phyloP scores from a whole-genome alignment of 2,797 vertebrate species.

The Cirrhinus molitorella region DNA sequence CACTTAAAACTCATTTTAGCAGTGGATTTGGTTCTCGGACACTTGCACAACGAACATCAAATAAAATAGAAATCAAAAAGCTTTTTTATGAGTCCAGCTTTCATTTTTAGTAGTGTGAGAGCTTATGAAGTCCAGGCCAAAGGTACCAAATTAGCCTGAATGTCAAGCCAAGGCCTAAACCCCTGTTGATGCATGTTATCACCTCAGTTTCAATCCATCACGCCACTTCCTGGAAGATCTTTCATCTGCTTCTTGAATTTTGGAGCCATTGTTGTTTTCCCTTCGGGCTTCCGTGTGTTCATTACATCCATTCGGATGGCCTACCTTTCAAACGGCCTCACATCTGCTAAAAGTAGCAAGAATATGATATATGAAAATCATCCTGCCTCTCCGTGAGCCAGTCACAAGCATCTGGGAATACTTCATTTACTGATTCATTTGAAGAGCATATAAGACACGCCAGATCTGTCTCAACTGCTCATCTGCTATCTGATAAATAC shows the following conservation, averaged over 20 bases:
- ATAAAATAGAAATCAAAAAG: background rate
- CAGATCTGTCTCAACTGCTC: slow-evolving; percentile 11
- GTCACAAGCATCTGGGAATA: slow-evolving; percentile 30
- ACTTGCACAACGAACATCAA: slow-evolving; percentile 18
- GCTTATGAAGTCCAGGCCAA: background rate
- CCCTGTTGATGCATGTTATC: background rate
- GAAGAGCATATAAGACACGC: background rate
- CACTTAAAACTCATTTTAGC: slow-evolving; percentile 12
- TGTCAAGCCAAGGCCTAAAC: background rate
- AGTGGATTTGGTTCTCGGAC: slow-evolving; percentile 20
- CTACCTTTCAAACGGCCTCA: slow-evolving; percentile 14
- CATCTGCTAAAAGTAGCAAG: slow-evolving; percentile 53
- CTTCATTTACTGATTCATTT: slow-evolving; percentile 43
- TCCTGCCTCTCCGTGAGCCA: slow-evolving; percentile 63
- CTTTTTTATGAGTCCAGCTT: slow-evolving; percentile 18
- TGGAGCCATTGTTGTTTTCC: background rate
- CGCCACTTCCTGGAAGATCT: background rate
- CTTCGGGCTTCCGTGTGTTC: background rate
- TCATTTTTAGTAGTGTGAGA: background rate
- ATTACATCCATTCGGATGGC: slow-evolving; percentile 7
- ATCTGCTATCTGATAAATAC: slow-evolving; percentile 21
- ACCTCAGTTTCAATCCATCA: background rate
- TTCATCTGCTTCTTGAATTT: slow-evolving; percentile 9
- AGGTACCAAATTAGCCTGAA: background rate
- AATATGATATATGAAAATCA: slow-evolving; percentile 64